Percentiles rank a stretch among this genome's conserved stretches.
Evolutionary conservation across 2,797 vertebrate species (phyloP).

Genomic region (Pelodytes ibericus): DNA sequence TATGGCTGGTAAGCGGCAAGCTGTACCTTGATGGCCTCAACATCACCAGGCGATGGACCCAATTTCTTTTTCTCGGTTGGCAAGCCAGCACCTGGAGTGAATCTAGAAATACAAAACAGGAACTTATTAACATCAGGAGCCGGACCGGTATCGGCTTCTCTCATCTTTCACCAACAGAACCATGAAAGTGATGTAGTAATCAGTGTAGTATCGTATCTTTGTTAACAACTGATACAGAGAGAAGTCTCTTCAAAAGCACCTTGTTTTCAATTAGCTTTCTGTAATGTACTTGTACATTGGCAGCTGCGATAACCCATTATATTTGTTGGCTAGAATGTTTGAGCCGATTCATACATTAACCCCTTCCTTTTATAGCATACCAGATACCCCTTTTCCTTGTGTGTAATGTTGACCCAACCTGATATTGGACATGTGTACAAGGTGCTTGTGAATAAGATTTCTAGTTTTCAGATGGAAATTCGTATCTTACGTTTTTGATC

Average conservation of each 20-base stretch:
- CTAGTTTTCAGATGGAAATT: constrained; percentile 69
- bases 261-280: background rate
- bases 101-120: constrained; percentile 66
- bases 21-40: constrained; percentile 94
- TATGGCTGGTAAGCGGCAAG: too few species aligned
- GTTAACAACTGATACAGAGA: constrained; percentile 91
- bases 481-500: constrained; percentile 97
- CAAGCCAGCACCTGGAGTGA: constrained; percentile 87
- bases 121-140: background rate
- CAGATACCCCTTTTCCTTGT: background rate
- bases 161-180: constrained; percentile 72
- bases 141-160: constrained; percentile 68
- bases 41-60: constrained; percentile 87
- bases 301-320: too few species aligned
- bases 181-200: constrained; percentile 73
- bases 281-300: background rate
- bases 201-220: constrained; percentile 95
- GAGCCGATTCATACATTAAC: too few species aligned
- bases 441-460: constrained; percentile 86
- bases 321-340: too few species aligned
- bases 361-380: background rate
- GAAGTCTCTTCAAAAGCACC: constrained; percentile 83
- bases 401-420: background rate
- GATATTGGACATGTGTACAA: background rate
- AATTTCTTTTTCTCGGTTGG: constrained; percentile 88